These are phyloP conservation scores for Scaptomyza montana DNA, from an alignment of 1,140 invertebrate species.

Conservation along the genomic window DNA sequence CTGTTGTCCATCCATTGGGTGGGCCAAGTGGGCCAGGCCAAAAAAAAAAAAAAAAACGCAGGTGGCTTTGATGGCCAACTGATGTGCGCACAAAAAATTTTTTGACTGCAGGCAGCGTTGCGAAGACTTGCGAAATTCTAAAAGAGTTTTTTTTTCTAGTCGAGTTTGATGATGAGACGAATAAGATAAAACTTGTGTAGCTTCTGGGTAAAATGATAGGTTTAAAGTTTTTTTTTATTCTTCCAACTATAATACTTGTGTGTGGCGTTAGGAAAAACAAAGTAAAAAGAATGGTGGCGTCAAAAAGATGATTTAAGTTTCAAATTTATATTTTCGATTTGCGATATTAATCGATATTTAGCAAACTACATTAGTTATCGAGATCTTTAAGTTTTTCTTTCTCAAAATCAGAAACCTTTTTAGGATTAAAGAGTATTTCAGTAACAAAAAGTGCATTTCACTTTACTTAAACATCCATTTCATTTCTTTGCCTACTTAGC, in stretches of 20 bases:
- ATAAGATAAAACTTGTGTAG: constrained; percentile 25
- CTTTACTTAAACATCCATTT: too few relatives aligned
- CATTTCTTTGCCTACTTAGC: not conserved
- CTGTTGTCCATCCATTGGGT: constrained; percentile 4
- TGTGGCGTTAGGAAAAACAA: not conserved
- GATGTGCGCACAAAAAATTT: constrained; percentile 46
- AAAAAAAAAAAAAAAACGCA: constrained; percentile 22
- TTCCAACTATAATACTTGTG: too few relatives aligned
- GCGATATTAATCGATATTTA: too few relatives aligned
- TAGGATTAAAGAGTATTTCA: too few relatives aligned
- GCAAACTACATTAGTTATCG: too few relatives aligned
- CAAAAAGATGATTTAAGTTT: too few relatives aligned
- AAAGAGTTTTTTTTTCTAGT: not conserved
- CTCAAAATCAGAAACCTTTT: too few relatives aligned
- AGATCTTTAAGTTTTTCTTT: too few relatives aligned
- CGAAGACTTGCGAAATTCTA: constrained; percentile 19
- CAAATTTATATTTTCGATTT: too few relatives aligned
- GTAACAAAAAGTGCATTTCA: too few relatives aligned
- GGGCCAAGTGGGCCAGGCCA: constrained; percentile 20
- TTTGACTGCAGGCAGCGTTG: constrained; percentile 54
- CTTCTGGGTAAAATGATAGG: constrained; percentile 15
- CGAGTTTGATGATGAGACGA: constrained; percentile 5
- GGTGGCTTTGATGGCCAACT: constrained; percentile 72
- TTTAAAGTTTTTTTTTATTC: not conserved
- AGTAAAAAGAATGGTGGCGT: too few relatives aligned